Base-by-base conservation (phyloP, 2,888 invertebrate species). In the Pristionchus fissidentatus region DNA sequence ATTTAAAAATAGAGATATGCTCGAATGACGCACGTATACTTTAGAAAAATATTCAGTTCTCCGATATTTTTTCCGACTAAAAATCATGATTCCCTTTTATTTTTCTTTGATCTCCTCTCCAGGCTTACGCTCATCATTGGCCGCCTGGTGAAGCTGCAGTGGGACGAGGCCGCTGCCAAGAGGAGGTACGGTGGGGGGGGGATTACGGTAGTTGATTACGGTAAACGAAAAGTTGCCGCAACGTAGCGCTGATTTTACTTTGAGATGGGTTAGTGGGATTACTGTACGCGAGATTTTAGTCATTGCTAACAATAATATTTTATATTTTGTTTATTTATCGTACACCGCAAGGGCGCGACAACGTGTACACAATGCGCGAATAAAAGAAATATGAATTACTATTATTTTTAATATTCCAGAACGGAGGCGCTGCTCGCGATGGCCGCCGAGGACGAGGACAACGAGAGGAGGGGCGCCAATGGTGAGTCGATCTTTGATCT, bases 401-500 rank as follows among this genome's bases (percentile, higher is more conserved):
- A 35, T 32, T 15, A 13, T 15, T 35, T 32, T 19, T n/a, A n/a
- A n/a, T n/a, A n/a, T 10, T 57, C 5, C 66, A 66, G 66, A 66
- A 80, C 86, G 19, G 86, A 86, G 19, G 88, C 88, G 35, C 52
- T 89, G 32, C 52, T 87, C 32, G 88, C 87, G 32, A 89, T 90
- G 88, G 86, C 86, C 73, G 88, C 85, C 43, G 85, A 85, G 22
- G 87, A 86, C 26, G 87, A 83, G 22, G 43, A 38, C 38, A 78
- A 83, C 26, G 84, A 87, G n/a, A 52, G 87, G 43, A 84, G 86
- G 55, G 87, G 84, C 32, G 88, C 88, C 19, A 83, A 86, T 38
- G 85, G 89, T 89, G 52, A 75, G 84, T 57, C n/a, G n/a, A n/a
- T n/a, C n/a, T n/a, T n/a, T n/a, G n/a, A 19, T 15, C 10, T 10